Conservation (phyloP, 2,888 invertebrate genomes). For the Drosophila phalerata region DNA sequence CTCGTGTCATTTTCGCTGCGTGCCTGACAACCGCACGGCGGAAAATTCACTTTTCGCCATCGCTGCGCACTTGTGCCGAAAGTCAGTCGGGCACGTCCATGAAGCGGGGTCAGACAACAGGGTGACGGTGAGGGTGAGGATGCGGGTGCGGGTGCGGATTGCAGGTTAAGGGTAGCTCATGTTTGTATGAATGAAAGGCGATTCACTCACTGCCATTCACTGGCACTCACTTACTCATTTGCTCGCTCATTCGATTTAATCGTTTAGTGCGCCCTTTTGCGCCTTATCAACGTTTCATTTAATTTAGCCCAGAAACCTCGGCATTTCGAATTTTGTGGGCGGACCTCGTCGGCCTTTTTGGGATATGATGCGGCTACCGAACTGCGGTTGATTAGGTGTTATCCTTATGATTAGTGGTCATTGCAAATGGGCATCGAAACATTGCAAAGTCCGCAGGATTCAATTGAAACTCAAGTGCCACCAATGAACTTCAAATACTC, state of each 20-base stretch:
- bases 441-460: slow-evolving; percentile 38
- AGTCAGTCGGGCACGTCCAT: slow-evolving; percentile 81
- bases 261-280: slow-evolving; percentile 81
- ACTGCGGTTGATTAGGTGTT: slow-evolving; percentile 78
- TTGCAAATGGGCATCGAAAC: slow-evolving; percentile 44
- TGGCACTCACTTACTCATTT: slow-evolving; percentile 69
- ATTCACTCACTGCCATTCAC: slow-evolving; percentile 22
- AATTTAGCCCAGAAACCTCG: slow-evolving; percentile 66
- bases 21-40: slow-evolving; percentile 76
- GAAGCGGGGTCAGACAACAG: slow-evolving; percentile 24
- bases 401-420: slow-evolving; percentile 82
- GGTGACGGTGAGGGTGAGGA: slow-evolving; percentile 1
- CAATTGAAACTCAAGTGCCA: slow-evolving; percentile 48
- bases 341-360: slow-evolving; percentile 23
- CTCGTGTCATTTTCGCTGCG: slow-evolving; percentile 59
- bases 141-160: background rate
- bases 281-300: slow-evolving; percentile 82
- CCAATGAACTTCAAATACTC: slow-evolving; percentile 38
- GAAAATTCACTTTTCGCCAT: slow-evolving; percentile 82
- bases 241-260: slow-evolving; percentile 80
- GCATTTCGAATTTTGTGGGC: slow-evolving; percentile 63
- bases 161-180: slow-evolving; percentile 17
- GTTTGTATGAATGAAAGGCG: slow-evolving; percentile 45
- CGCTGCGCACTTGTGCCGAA: slow-evolving; percentile 82
- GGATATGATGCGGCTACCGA: slow-evolving; percentile 54